Evolutionary conservation across 2,888 invertebrate species (phyloP), one percentile per base, ranked within the genome.

Genomic region (Hydrotaea cyrtoneurina): DNA sequence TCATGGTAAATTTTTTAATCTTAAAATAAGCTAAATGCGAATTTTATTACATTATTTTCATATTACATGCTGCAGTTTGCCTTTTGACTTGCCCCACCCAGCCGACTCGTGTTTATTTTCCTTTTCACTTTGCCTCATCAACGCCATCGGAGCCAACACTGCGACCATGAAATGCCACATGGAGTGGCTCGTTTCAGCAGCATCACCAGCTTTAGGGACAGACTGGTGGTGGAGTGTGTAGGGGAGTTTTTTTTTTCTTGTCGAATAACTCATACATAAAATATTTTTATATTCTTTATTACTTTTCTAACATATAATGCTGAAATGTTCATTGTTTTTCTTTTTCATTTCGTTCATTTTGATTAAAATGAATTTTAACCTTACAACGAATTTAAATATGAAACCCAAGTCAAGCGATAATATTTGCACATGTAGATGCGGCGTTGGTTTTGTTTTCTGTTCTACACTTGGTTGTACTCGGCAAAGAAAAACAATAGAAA

Each of bases 21-120:
- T 79, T 79, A 71, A 76, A 85, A 82, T 85, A 79, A 79, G 82
- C 82, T 82, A 69, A 82, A 79, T 77, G 55, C 59, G 73, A 79
- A 82, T 82, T 77, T 77, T 79, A 79, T 82, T 74, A 77, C 73
- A 85, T 82, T 85, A 79, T 62, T 77, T 77, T 55, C 55, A 69
- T 57, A 53, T 69, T 66, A 72, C 64, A 75, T 78, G 74, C 39
- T 39, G 66, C 39, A 55, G 66, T 77, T 31, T 31, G 31, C 31
- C 31, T 69, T 64, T 15, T 69, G 4, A 13, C 36, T 46, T 46
- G 36, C 46, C 13, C 39, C 13, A n/a, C n/a, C n/a, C n/a, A n/a
- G n/a, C n/a, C 46, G 19, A 23, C 15, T 46, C 43, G 21, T 43
- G 43, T 69, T 69, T 69, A 69, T 69, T 69, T 46, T 69, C 23